These are phyloP conservation scores for Centropus unirufus DNA, from an alignment of 2,113 vertebrate genomes.

Conservation along the genomic window DNA sequence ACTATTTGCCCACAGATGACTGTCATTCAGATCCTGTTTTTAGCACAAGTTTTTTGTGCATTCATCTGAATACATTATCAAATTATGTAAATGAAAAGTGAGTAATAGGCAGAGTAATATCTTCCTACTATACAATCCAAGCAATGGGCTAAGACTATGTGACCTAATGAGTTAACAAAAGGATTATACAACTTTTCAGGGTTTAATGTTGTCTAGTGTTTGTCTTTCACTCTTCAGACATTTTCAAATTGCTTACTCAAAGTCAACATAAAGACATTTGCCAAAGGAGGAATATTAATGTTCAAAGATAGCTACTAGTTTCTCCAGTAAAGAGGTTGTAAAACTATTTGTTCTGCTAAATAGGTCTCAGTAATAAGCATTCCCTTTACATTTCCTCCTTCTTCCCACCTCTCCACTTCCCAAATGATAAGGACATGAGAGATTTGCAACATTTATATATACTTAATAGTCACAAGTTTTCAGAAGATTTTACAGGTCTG, in stretches of 20 bases:
- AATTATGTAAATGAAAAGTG: neutral
- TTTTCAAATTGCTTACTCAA: neutral
- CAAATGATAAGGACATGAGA: conserved; percentile 25
- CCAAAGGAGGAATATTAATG: neutral
- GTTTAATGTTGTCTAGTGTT: neutral
- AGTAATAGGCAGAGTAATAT: neutral
- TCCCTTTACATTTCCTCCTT: neutral
- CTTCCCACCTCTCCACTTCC: neutral
- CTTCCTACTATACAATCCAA: neutral
- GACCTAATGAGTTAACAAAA: neutral
- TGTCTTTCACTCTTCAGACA: neutral
- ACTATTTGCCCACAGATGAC: neutral
- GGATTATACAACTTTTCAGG: neutral
- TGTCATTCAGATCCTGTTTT: neutral
- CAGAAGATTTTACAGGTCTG: neutral
- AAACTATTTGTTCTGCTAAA: neutral
- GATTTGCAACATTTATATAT: neutral
- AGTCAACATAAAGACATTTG: neutral
- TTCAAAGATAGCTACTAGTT: neutral
- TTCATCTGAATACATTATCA: neutral
- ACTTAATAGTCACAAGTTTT: neutral
- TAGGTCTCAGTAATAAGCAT: neutral
- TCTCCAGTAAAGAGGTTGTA: neutral
- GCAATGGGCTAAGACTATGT: neutral
- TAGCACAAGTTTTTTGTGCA: neutral